Evolutionary conservation across 2,113 vertebrate genomes (phyloP).

Genomic region (Tympanuchus pallidicinctus): DNA sequence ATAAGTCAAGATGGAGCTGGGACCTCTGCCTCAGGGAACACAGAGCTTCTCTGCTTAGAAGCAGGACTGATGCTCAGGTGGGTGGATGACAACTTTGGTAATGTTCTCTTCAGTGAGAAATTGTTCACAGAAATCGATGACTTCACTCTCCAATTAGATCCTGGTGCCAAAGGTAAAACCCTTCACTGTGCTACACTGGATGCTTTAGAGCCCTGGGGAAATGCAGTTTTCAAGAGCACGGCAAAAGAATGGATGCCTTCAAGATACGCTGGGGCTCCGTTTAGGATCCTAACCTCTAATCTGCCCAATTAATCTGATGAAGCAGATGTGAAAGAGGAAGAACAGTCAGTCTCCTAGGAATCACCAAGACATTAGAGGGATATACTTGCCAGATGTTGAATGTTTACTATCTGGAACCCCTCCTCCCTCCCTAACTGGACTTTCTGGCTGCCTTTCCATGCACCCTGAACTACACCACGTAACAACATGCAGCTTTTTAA

Average conservation of each 20-base stretch:
- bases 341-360: conserved; percentile 48
- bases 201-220: conserved; percentile 17
- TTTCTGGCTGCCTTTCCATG: conserved; percentile 31
- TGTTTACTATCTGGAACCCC: background rate
- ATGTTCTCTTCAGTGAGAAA: conserved; percentile 20
- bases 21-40: background rate
- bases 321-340: conserved; percentile 61
- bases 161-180: conserved; percentile 12
- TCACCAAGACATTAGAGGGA: conserved; percentile 1
- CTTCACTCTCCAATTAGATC: conserved; percentile 12
- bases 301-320: conserved; percentile 26
- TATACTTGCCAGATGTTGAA: conserved; percentile 62
- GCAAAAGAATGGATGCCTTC: conserved; percentile 29
- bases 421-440: conserved; percentile 4
- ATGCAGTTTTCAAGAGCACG: background rate
- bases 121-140: conserved; percentile 7
- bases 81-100: background rate
- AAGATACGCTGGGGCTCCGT: background rate
- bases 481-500: background rate
- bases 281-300: conserved; percentile 9
- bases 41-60: background rate
- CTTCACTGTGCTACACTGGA: background rate
- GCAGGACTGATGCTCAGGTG: background rate
- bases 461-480: background rate
- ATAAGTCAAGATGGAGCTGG: background rate